Conservation (phyloP, 2,797 vertebrate genomes). For the Fundulus diaphanus region DNA sequence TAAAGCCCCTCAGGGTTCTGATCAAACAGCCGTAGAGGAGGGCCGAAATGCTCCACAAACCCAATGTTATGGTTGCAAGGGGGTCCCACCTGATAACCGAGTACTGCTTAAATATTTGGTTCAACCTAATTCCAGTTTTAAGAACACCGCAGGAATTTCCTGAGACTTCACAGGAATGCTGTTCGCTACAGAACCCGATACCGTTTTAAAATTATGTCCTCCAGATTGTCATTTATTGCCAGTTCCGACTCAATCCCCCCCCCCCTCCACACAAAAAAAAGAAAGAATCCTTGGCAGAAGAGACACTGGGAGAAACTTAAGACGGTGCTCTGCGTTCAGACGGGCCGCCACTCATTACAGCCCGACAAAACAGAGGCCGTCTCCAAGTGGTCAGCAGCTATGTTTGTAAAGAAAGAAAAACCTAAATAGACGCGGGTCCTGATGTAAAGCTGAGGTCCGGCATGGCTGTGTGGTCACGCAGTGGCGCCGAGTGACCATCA, state of each 20-base stretch:
- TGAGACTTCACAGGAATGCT: constrained; percentile 46
- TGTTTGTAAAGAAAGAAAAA: constrained; percentile 77
- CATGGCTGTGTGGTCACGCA: constrained; percentile 67
- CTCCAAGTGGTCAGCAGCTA: constrained; percentile 70
- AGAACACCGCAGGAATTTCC: constrained; percentile 48
- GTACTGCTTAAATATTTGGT: constrained; percentile 50
- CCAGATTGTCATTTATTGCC: constrained; percentile 50
- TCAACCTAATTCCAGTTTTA: constrained; percentile 38
- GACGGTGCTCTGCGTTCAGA: constrained; percentile 46
- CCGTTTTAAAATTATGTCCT: constrained; percentile 56
- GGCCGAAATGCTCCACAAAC: constrained; percentile 43
- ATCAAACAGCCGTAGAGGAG: constrained; percentile 51
- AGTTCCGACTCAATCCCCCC: constrained; percentile 28
- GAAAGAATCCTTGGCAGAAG: constrained; percentile 50
- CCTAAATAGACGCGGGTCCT: constrained; percentile 78
- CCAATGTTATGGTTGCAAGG: constrained; percentile 32
- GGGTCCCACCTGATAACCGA: constrained; percentile 39
- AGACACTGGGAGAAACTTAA: constrained; percentile 42
- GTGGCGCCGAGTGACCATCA: constrained; percentile 73
- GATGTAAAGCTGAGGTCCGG: constrained; percentile 78
- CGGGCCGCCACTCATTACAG: constrained; percentile 69
- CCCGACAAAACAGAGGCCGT: constrained; percentile 68
- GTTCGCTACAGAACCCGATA: constrained; percentile 41
- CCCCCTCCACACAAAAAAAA: not conserved
- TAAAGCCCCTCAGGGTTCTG: constrained; percentile 57